A percentile compares a stretch with the other conserved stretches of the same genome.
Evolutionary conservation across 2,113 vertebrate species (phyloP).

Genomic region (Genyomyrus donnyi): DNA sequence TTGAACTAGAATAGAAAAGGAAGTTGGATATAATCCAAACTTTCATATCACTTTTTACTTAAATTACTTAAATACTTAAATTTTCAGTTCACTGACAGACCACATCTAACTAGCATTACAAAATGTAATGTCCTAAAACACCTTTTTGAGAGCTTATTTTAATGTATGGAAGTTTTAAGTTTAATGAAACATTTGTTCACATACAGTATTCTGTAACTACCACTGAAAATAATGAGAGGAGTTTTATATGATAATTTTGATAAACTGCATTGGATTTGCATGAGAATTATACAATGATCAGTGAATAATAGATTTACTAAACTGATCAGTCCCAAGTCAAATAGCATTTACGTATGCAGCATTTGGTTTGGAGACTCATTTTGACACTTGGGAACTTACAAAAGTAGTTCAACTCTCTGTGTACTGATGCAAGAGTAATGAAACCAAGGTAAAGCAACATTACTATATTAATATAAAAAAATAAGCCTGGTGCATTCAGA

Average conservation of each 20-base stretch:
- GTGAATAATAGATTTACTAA: background rate
- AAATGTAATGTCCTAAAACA: background rate
- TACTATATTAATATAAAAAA: background rate
- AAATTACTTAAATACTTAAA: background rate
- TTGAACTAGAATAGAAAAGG: background rate
- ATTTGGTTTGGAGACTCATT: background rate
- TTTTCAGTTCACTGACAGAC: background rate
- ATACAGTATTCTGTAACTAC: no score
- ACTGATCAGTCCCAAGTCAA: background rate
- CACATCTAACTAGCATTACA: background rate
- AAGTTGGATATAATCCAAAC: background rate
- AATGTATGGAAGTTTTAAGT: background rate
- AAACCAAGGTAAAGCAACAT: background rate
- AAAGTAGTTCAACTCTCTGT: background rate
- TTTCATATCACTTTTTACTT: background rate
- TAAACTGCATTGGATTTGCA: background rate
- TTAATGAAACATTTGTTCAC: background rate
- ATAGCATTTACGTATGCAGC: background rate
- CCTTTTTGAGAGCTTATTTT: background rate
- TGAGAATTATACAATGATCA: background rate
- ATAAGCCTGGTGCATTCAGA: background rate
- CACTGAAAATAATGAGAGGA: background rate
- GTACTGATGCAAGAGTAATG: background rate
- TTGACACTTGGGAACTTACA: background rate
- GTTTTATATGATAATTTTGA: background rate